These are phyloP conservation scores for Tiliqua scincoides DNA, from an alignment of 2,113 vertebrate species.

Conservation along the genomic window DNA sequence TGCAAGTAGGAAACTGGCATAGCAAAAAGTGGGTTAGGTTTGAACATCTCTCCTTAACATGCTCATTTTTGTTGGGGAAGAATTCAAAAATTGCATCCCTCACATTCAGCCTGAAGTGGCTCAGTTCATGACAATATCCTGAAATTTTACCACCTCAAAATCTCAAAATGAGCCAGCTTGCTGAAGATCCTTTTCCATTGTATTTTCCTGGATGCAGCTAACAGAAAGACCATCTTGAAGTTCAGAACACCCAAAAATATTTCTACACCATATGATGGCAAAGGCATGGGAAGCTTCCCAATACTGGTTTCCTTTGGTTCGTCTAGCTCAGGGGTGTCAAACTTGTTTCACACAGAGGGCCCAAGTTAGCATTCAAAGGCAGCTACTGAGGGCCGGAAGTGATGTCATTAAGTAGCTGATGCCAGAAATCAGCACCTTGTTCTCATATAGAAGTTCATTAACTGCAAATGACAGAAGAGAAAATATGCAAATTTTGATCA, in stretches of 20 bases:
- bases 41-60: neutral
- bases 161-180: neutral
- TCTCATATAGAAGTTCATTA: too few species aligned
- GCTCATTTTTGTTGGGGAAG: neutral
- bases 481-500: too few species aligned
- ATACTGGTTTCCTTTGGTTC: too few species aligned
- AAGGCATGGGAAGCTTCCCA: too few species aligned
- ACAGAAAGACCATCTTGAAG: neutral
- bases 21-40: neutral
- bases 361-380: too few species aligned
- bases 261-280: too few species aligned
- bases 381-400: too few species aligned
- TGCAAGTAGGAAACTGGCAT: neutral
- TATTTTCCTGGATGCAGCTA: slow-evolving; percentile 20
- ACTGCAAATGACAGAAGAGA: too few species aligned
- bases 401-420: too few species aligned
- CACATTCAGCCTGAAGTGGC: neutral
- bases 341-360: too few species aligned
- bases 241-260: neutral
- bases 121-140: neutral
- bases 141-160: neutral
- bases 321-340: too few species aligned
- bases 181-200: neutral
- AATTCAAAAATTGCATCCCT: neutral
- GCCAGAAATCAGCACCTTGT: too few species aligned